phyloP scores from a whole-genome alignment of 2,113 vertebrate genomes.

The Scomber japonicus region DNA sequence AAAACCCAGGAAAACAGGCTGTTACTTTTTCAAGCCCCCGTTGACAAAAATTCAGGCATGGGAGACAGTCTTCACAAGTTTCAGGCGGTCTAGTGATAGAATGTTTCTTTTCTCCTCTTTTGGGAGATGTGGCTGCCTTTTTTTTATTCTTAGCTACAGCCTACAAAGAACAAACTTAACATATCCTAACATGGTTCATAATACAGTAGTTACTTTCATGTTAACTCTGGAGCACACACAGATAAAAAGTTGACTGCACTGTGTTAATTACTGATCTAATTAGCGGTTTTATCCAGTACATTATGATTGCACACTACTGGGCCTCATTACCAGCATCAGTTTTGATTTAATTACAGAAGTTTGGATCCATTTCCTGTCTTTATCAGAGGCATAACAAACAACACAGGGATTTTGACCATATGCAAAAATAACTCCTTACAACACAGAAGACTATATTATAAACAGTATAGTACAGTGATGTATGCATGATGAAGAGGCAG shows the following conservation, averaged over 20 bases:
- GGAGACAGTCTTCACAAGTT: constrained; percentile 46
- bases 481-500: background rate
- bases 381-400: background rate
- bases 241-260: constrained; percentile 15
- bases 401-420: no score
- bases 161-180: constrained; percentile 1
- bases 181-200: constrained; percentile 5
- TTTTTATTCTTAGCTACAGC: constrained; percentile 19
- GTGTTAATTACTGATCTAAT: constrained; percentile 55
- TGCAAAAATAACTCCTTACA: background rate
- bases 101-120: constrained; percentile 25
- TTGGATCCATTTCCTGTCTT: background rate
- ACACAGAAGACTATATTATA: background rate
- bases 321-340: constrained; percentile 5
- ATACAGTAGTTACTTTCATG: background rate
- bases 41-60: constrained; percentile 45
- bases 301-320: background rate
- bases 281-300: constrained; percentile 46
- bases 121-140: background rate
- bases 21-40: constrained; percentile 39
- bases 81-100: constrained; percentile 37
- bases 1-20: constrained; percentile 58
- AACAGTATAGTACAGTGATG: background rate
- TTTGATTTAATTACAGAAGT: constrained; percentile 2
- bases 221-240: constrained; percentile 1